These are phyloP conservation scores for Scaptomyza cyrtandrae DNA, from an alignment of 2,888 invertebrate species.

Conservation along the genomic window DNA sequence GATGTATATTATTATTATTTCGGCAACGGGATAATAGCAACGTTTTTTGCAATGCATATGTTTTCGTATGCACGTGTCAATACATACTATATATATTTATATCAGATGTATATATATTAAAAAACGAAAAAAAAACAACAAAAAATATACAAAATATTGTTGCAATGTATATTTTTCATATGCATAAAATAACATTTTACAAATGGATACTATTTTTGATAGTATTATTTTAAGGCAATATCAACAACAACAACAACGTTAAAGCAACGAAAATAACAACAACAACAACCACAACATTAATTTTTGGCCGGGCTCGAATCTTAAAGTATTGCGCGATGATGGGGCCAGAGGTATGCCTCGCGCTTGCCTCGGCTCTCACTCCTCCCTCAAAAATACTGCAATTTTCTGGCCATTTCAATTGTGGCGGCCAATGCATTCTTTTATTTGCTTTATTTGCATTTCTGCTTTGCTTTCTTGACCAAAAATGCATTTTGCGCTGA, in stretches of 20 bases:
- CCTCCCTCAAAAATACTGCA: background rate
- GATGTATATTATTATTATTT: constrained; percentile 81
- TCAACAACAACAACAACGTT: constrained; percentile 57
- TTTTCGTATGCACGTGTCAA: constrained; percentile 83
- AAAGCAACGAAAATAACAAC: constrained; percentile 41
- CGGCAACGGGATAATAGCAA: constrained; percentile 72
- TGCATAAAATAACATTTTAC: constrained; percentile 62
- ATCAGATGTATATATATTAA: constrained; percentile 57
- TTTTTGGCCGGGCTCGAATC: constrained; percentile 16
- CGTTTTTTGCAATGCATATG: constrained; percentile 82
- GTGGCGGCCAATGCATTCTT: constrained; percentile 68
- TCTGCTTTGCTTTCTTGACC: constrained; percentile 67
- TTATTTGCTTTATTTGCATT: constrained; percentile 78
- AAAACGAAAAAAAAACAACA: constrained; percentile 45
- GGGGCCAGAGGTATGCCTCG: background rate
- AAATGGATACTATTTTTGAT: constrained; percentile 78
- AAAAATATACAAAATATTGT: constrained; percentile 44
- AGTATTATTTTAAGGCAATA: constrained; percentile 79
- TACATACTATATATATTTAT: constrained; percentile 54
- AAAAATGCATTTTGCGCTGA: constrained; percentile 60
- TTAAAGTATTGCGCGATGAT: background rate
- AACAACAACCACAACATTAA: constrained; percentile 27
- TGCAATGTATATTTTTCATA: constrained; percentile 55
- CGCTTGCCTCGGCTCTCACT: background rate
- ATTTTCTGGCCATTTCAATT: constrained; percentile 23